Percentiles rank a stretch among this genome's conserved stretches.
phyloP scores from a whole-genome alignment of 64 coral and sea anemone genomes.

The Actinia equina region DNA sequence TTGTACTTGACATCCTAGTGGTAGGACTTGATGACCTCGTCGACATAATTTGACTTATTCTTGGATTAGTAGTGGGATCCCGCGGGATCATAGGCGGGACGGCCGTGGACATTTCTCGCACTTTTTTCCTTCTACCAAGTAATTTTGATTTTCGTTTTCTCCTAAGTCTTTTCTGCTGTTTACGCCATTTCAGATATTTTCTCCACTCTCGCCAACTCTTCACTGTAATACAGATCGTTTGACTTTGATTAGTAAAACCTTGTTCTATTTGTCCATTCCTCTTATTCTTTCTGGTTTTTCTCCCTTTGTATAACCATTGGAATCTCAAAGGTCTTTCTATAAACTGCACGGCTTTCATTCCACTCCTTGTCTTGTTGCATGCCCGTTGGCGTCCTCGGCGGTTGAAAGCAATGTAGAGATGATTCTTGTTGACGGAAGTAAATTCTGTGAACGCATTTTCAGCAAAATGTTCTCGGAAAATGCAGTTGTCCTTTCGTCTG shows the following conservation, averaged over 20 bases:
- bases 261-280: slow-evolving; percentile 13
- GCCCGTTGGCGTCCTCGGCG: slow-evolving; percentile 33
- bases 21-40: not conserved
- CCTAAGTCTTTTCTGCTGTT: slow-evolving; percentile 15
- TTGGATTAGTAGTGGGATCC: not conserved
- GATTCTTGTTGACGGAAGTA: slow-evolving; percentile 43
- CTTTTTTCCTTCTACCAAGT: not conserved
- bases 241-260: slow-evolving; percentile 11
- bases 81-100: not conserved
- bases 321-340: slow-evolving; percentile 51
- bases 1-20: not conserved
- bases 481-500: slow-evolving; percentile 44
- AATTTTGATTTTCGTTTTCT: not conserved
- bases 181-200: slow-evolving; percentile 31
- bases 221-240: slow-evolving; percentile 28
- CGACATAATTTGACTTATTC: not conserved
- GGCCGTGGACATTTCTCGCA: not conserved
- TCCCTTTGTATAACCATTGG: slow-evolving; percentile 32
- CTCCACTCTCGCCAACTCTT: slow-evolving; percentile 59
- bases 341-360: slow-evolving; percentile 60
- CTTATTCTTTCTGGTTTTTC: slow-evolving; percentile 23
- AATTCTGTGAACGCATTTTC: slow-evolving; percentile 61
- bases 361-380: not conserved
- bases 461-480: slow-evolving; percentile 49
- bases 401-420: slow-evolving; percentile 48